Conservation (phyloP, 2,797 vertebrate species). For the Phrynocephalus guinanensis region DNA sequence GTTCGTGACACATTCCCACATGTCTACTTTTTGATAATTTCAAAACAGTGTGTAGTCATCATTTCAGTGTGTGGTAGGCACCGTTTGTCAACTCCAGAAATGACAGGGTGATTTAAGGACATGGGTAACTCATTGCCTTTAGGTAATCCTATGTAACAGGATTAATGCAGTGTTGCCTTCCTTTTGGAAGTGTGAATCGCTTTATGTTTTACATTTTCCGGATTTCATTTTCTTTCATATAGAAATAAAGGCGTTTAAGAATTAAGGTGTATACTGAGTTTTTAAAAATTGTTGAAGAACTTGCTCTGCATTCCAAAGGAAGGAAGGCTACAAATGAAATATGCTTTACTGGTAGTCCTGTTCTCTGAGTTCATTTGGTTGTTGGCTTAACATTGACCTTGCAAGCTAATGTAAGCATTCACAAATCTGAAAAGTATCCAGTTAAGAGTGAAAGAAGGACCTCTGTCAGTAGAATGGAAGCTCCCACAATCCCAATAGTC, state of each 20-base stretch:
- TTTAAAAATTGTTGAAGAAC: background rate
- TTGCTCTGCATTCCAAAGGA: conserved; percentile 14
- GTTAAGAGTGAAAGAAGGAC: background rate
- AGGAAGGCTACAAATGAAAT: background rate
- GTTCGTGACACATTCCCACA: conserved; percentile 34
- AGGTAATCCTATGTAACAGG: conserved; percentile 66
- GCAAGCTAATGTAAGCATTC: conserved; percentile 66
- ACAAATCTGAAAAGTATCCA: conserved; percentile 43
- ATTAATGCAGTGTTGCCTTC: conserved; percentile 68
- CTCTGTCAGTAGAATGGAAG: background rate
- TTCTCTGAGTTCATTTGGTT: conserved; percentile 37
- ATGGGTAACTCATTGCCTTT: conserved; percentile 66
- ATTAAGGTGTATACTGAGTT: accelerated
- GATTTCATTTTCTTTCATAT: conserved; percentile 29
- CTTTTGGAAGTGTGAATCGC: conserved; percentile 64
- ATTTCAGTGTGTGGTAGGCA: conserved; percentile 48
- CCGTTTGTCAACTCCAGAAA: conserved; percentile 62
- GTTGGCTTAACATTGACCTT: conserved; percentile 57
- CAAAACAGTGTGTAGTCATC: conserved; percentile 63
- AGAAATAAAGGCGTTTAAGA: conserved; percentile 20
- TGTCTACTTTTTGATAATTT: conserved; percentile 62
- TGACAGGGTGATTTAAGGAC: conserved; percentile 67
- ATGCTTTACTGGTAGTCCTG: conserved; percentile 1
- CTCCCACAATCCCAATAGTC: background rate
- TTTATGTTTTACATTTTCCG: conserved; percentile 55